A percentile compares a stretch with the other conserved stretches of the same genome.
Conservation (phyloP, 2,113 vertebrate species). For the Herpailurus yagouaroundi region DNA sequence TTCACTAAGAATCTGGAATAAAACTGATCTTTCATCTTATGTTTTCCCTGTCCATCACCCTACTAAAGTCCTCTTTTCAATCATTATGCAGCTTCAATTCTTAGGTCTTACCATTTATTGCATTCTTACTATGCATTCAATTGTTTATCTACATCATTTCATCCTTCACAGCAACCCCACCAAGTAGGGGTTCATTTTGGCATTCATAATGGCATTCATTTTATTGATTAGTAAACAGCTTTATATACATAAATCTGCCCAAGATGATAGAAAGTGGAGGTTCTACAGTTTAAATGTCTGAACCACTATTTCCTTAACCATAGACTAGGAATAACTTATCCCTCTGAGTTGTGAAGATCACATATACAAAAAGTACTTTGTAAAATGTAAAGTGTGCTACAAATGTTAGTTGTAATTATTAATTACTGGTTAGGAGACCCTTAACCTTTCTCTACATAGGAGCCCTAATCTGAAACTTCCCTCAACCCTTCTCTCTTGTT, state of each 20-base stretch:
- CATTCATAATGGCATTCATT: background rate
- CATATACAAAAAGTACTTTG: background rate
- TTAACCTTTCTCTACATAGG: background rate
- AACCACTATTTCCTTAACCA: background rate
- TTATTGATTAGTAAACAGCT: background rate
- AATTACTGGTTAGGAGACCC: background rate
- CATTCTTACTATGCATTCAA: background rate
- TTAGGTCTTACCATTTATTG: background rate
- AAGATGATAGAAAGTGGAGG: background rate
- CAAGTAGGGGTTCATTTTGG: background rate
- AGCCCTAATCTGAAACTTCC: background rate
- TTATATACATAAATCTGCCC: background rate
- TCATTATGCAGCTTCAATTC: background rate
- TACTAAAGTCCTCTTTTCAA: background rate
- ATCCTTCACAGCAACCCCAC: background rate
- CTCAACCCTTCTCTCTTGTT: background rate
- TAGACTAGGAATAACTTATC: background rate
- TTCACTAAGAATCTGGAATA: background rate
- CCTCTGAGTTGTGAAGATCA: background rate
- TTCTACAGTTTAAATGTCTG: slow-evolving; percentile 20
- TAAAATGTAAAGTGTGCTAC: background rate
- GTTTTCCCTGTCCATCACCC: background rate
- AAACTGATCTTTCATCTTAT: background rate
- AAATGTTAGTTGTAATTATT: slow-evolving; percentile 4
- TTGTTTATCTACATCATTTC: background rate